Conservation (phyloP, 2,888 invertebrate species). For the Leptopterna dolabrata region DNA sequence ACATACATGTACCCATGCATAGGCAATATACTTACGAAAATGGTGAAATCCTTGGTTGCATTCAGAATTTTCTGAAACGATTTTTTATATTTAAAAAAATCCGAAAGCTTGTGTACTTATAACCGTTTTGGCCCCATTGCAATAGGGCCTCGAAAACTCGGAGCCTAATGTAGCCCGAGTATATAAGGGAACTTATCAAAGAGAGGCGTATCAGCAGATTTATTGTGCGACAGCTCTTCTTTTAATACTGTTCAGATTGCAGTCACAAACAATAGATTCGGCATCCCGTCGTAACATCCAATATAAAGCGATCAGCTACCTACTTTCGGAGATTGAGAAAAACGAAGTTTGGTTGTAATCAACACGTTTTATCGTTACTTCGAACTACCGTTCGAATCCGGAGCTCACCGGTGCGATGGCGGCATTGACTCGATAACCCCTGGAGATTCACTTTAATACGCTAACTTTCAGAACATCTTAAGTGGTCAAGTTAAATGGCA, state of each 20-base stretch:
- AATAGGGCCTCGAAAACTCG: too few relatives aligned
- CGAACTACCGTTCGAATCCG: background rate
- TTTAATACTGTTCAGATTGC: background rate
- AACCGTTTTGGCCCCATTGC: too few relatives aligned
- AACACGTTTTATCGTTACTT: background rate
- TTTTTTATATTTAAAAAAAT: too few relatives aligned
- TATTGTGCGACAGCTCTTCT: too few relatives aligned
- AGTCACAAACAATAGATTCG: background rate
- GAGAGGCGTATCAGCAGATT: too few relatives aligned
- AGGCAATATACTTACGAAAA: too few relatives aligned
- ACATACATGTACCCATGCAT: too few relatives aligned
- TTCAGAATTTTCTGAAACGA: too few relatives aligned
- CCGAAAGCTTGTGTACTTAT: too few relatives aligned
- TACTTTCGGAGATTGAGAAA: background rate
- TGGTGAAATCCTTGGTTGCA: too few relatives aligned
- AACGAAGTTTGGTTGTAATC: background rate
- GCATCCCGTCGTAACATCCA: background rate
- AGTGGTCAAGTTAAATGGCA: background rate
- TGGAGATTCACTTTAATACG: background rate
- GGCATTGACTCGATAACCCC: background rate
- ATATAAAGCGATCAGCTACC: background rate
- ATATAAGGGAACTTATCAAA: too few relatives aligned
- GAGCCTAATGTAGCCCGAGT: too few relatives aligned
- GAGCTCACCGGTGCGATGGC: background rate
- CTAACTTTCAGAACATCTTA: background rate